Base-by-base conservation (phyloP, 2,888 invertebrate species). In the Halictus quadricinctus region DNA sequence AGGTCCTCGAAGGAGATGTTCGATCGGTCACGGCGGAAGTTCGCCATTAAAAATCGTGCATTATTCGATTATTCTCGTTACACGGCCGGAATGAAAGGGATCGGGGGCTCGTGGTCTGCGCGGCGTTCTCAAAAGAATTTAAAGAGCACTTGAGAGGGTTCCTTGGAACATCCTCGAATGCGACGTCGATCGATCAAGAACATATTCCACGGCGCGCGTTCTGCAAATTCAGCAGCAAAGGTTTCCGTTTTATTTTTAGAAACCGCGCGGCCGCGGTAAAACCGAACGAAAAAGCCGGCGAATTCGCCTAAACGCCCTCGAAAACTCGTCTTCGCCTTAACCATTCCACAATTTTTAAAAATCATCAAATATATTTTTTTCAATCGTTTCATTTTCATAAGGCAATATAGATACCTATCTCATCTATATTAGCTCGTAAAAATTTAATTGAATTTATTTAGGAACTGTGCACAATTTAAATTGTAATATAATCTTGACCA, bases 201-300 rank as follows among this genome's bases (percentile, higher is more conserved):
- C 81, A 84, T 76, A 78, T 79, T 79, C 54, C 58, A 70, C 13
- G 36, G 36, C 43, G 46, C 46, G 25, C 79, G 69, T 88, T 81
- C 81, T 79, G 84, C 83, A 85, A 85, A 87, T 85, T 89, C 85
- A 82, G 87, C 83, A 72, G 64, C 50, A 46, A 73, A 15, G 48
- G 25, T 36, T 84, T 50, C n/a, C n/a, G 18, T 18, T 73, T 58
- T 43, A 69, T 46, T 81, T 76, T 76, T 70, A 72, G 54, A 29
- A 64, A 64, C 29, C 64, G 64, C 64, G 64, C 25, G 29, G 64
- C 29, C 64, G 64, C 18, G 29, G 8, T n/a, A 13, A 36, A 66
- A n/a, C 18, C 10, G 10, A 76, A 69, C 58, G 58, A 36, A n/a
- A 36, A 21, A 21, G 5, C 29, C 18, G n/a, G 12, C 12, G 12